Conservation (phyloP, 1,140 invertebrate species). For the Panonychus citri region DNA sequence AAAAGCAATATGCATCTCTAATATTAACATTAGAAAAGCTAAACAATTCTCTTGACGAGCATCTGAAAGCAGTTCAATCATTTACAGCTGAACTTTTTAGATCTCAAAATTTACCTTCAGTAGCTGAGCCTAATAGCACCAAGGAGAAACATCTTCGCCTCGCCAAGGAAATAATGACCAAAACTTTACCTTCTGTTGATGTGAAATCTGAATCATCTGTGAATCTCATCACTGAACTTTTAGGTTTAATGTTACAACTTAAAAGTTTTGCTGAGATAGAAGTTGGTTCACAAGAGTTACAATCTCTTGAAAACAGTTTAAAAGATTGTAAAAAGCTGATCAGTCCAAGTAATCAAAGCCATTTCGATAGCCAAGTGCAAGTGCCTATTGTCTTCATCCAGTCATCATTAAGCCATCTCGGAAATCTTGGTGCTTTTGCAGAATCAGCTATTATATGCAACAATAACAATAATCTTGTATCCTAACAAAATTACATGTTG, state of each 20-base stretch:
- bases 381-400: slow-evolving; percentile 79
- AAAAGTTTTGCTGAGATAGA: slow-evolving; percentile 70
- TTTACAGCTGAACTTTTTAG: slow-evolving; percentile 64
- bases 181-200: slow-evolving; percentile 26
- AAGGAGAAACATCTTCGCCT: slow-evolving; percentile 63
- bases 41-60: slow-evolving; percentile 62
- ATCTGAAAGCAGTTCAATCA: slow-evolving; percentile 55
- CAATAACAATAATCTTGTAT: too few species aligned
- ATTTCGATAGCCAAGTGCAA: slow-evolving; percentile 73
- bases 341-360: slow-evolving; percentile 43
- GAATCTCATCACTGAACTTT: slow-evolving; percentile 59
- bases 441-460: not conserved
- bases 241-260: slow-evolving; percentile 72
- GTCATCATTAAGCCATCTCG: slow-evolving; percentile 44
- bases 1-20: slow-evolving; percentile 61
- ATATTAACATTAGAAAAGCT: slow-evolving; percentile 75
- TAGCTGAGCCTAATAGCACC: slow-evolving; percentile 47
- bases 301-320: slow-evolving; percentile 74
- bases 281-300: slow-evolving; percentile 68
- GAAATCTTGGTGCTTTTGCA: slow-evolving; percentile 23
- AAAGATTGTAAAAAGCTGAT: slow-evolving; percentile 60
- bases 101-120: slow-evolving; percentile 46
- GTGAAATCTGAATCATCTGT: slow-evolving; percentile 28
- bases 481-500: too few species aligned
- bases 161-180: slow-evolving; percentile 50